Evolutionary conservation across 2,888 invertebrate species (phyloP), one percentile per base, ranked within the genome.

Genomic region (Cybosia mesomella): DNA sequence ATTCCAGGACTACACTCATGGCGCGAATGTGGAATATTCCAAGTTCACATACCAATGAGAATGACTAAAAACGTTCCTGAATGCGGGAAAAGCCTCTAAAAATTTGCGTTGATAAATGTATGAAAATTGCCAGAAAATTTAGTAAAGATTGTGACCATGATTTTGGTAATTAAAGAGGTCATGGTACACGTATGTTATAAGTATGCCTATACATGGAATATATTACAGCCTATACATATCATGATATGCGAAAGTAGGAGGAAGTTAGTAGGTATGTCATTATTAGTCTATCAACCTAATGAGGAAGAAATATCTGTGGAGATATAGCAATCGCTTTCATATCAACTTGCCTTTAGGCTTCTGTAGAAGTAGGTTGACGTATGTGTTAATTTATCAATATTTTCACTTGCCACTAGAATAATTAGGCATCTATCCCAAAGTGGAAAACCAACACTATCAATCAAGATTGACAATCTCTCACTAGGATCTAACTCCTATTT

Each of bases 391-490:
- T 59, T 59, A 13, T 43, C 60, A 43, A 18, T 43, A 7, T 43
- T 39, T 36, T 22, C 21, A 36, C 36, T 59, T 39, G 59, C 9
- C 18, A 39, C 59, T 18, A 39, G 15, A 39, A 59, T 39, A 22
- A 39, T 21, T 39, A 10, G 8, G 10, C 0, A 22, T n/a, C 15
- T 15, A 28, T 8, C 18, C 11, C 2, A 39, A 39, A 59, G 36
- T 59, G 22, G 21, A 65, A 65, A 61, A 49, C 18, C 49, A 49
- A 49, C 49, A 49, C 18, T 36, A 13, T 18, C 39, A 39, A 5
- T 43, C 18, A 18, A 18, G 5, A 43, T 18, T 43, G 43, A 2
- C 18, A 43, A 43, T 4, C n/a, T n/a, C n/a, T 43, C 5, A 0
- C n/a, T 49, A n/a, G 49, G 9, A n/a, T 49, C n/a, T 18, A 49